A percentile compares a stretch with the other conserved stretches of the same genome.
Evolutionary conservation across 2,888 invertebrate genomes (phyloP).

Genomic region (Hemistola chrysoprasaria): DNA sequence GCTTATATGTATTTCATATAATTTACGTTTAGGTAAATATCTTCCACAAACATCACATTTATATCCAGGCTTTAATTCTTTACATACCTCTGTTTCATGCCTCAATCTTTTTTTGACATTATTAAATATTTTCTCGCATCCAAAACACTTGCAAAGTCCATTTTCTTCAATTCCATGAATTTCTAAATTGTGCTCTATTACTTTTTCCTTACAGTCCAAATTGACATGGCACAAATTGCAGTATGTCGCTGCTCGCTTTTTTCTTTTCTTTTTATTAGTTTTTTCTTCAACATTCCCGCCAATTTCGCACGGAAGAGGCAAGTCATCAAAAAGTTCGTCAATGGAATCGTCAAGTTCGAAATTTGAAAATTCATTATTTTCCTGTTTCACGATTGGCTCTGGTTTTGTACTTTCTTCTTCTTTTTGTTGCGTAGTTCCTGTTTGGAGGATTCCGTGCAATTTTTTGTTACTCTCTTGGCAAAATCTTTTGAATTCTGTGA

Average conservation of each 20-base stretch:
- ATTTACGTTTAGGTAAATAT: slow-evolving; percentile 51
- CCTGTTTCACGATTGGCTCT: slow-evolving; percentile 4
- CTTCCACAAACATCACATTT: slow-evolving; percentile 57
- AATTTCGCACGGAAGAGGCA: slow-evolving; percentile 10
- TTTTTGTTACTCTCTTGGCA: slow-evolving; percentile 51
- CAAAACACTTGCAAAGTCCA: slow-evolving; percentile 60
- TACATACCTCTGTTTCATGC: slow-evolving; percentile 62
- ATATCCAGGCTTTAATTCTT: slow-evolving; percentile 61
- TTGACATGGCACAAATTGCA: slow-evolving; percentile 60
- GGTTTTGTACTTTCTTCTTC: slow-evolving; percentile 14
- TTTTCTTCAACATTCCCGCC: not conserved
- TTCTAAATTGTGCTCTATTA: slow-evolving; percentile 49
- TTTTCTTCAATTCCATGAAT: slow-evolving; percentile 50
- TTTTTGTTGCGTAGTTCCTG: not conserved
- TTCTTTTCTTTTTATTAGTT: slow-evolving; percentile 38
- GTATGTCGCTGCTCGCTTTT: slow-evolving; percentile 45
- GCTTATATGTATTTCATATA: slow-evolving; percentile 57
- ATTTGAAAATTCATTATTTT: slow-evolving; percentile 14
- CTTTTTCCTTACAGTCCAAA: slow-evolving; percentile 38
- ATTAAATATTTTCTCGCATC: slow-evolving; percentile 62
- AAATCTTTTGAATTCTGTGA: slow-evolving; percentile 56
- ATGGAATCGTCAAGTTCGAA: slow-evolving; percentile 10
- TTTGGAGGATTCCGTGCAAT: slow-evolving; percentile 43
- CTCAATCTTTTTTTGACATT: slow-evolving; percentile 47
- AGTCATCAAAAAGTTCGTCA: slow-evolving; percentile 14